Evolutionary conservation across 1,140 invertebrate species (phyloP).

Genomic region (Sitodiplosis mosellana): DNA sequence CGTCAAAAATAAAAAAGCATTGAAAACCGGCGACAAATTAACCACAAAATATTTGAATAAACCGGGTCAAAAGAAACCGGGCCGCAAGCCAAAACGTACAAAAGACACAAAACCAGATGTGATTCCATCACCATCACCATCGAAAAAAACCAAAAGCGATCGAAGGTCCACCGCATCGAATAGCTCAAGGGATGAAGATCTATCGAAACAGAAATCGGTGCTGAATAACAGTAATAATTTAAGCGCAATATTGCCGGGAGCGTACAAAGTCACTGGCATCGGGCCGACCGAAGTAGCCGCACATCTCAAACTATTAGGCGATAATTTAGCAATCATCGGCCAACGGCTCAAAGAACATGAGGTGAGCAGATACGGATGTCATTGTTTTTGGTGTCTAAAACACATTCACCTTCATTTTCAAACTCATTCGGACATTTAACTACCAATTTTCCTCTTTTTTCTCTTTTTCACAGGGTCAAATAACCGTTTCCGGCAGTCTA

Average conservation of each 20-base stretch:
- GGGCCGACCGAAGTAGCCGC: constrained; percentile 81
- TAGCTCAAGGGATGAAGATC: too few relatives aligned
- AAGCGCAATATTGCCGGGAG: constrained; percentile 11
- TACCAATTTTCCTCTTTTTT: constrained; percentile 2
- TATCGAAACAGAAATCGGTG: too few relatives aligned
- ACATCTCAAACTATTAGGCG: constrained; percentile 79
- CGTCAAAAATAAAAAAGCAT: constrained; percentile 14
- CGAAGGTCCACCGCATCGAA: not conserved
- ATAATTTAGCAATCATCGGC: constrained; percentile 84
- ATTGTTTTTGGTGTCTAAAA: not conserved
- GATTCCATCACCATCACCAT: constrained; percentile 14
- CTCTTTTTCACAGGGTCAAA: constrained; percentile 51
- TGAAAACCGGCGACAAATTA: not conserved
- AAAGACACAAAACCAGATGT: constrained; percentile 1
- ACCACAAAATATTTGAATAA: constrained; percentile 2
- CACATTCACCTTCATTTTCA: not conserved
- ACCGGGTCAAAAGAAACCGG: not conserved
- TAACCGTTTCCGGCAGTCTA: constrained; percentile 82
- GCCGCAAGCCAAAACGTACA: not conserved
- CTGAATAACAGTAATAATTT: too few relatives aligned
- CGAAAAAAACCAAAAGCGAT: constrained; percentile 13
- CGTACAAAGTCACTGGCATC: constrained; percentile 53
- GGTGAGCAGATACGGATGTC: constrained; percentile 29
- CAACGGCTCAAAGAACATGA: constrained; percentile 82
- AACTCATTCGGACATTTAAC: not conserved